Conservation (phyloP, 2,888 invertebrate species). For the Drosophila picticornis region DNA sequence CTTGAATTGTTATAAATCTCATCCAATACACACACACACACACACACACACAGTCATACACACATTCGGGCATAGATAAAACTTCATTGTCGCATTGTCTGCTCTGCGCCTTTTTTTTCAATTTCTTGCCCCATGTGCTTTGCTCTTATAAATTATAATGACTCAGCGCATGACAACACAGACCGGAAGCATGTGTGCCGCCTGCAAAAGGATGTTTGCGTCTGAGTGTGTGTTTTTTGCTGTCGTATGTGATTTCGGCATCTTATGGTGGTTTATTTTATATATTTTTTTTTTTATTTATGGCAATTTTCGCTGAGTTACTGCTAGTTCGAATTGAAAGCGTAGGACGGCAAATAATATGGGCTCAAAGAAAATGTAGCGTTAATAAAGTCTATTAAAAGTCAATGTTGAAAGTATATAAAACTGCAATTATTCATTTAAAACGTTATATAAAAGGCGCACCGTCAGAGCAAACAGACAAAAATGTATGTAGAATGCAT, state of each 20-base stretch:
- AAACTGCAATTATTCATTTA: conserved; percentile 47
- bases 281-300: conserved; percentile 59
- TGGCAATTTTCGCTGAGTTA: conserved; percentile 59
- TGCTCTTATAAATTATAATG: conserved; percentile 74
- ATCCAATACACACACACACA: conserved; percentile 18
- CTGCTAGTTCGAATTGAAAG: conserved; percentile 50
- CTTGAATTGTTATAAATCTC: conserved; percentile 74
- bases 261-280: conserved; percentile 32
- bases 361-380: conserved; percentile 12
- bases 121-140: conserved; percentile 39
- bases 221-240: conserved; percentile 19
- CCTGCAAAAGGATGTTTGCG: conserved; percentile 13
- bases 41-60: conserved; percentile 5
- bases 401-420: conserved; percentile 44
- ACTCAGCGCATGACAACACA: conserved; percentile 64
- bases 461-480: not conserved
- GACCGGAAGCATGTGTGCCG: conserved; percentile 66
- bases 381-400: conserved; percentile 52
- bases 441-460: not conserved
- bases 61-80: conserved; percentile 29
- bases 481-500: not conserved
- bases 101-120: conserved; percentile 26
- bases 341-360: conserved; percentile 40
- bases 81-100: conserved; percentile 74
- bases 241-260: conserved; percentile 19